Evolutionary conservation across 2,888 invertebrate species (phyloP).

Genomic region (Diploptera punctata): DNA sequence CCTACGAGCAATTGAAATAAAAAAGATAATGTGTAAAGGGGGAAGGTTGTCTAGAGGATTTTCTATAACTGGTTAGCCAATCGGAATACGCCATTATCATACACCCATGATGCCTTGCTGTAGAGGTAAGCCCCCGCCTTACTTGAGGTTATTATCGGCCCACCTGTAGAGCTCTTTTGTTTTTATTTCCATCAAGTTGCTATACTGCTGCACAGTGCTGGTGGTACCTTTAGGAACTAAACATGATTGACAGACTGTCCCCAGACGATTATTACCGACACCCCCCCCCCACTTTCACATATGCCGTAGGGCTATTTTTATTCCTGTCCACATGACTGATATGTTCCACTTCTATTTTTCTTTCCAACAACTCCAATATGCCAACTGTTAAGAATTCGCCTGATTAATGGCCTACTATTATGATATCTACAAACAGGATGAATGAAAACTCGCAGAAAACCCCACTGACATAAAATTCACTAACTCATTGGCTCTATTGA

Average conservation of each 20-base stretch:
- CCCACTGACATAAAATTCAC: no score
- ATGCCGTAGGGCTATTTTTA: neutral
- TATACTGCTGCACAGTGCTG: neutral
- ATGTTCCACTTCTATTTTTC: neutral
- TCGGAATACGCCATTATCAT: slow-evolving; percentile 32
- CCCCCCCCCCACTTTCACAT: neutral
- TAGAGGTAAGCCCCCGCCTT: slow-evolving; percentile 35
- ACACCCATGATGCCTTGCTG: slow-evolving; percentile 39
- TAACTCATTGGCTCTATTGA: no score
- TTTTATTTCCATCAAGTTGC: neutral
- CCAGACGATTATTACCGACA: neutral
- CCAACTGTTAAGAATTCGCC: neutral
- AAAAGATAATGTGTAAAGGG: slow-evolving; percentile 1
- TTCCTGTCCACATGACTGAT: neutral
- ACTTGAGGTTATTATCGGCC: slow-evolving; percentile 36
- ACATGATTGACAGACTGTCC: slow-evolving; percentile 9
- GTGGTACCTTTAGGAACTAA: slow-evolving; percentile 12
- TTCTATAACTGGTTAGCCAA: slow-evolving; percentile 38
- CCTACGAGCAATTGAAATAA: slow-evolving; percentile 18
- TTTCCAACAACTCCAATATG: neutral
- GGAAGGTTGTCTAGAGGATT: slow-evolving; percentile 24
- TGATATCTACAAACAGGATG: neutral
- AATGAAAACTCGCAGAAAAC: no score
- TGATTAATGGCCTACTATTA: neutral
- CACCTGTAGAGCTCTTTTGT: slow-evolving; percentile 37